Base-by-base conservation (phyloP, 2,113 vertebrate species). In the Tricholaema leucomelas region DNA sequence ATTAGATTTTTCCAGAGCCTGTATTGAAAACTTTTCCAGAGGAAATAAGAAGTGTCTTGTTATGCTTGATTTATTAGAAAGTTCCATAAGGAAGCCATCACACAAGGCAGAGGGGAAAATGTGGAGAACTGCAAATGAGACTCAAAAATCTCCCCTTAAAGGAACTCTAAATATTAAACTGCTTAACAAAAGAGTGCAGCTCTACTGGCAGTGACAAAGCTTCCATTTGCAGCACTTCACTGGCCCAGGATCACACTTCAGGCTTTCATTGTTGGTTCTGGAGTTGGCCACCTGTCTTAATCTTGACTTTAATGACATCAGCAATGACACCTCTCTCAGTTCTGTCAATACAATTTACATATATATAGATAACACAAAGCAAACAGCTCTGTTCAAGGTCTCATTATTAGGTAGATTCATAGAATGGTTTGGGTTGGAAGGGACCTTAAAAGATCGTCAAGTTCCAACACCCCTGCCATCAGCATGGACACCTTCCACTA, bases 41-140 rank as follows among this genome's bases (percentile, higher is more conserved):
- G 81, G 81, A 93, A 96, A 70, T 91, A 88, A 94, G 38, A 90
- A 25, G 23, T 24, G 71, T 90, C 94, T 92, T 90, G 75, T 73
- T 95, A 89, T 36, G 59, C 80, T 73, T 87, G 81, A 76, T 90
- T 84, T 78, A 80, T 73, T 77, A 87, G 27, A n/a, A 74, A 90
- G 28, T 60, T 75, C 52, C 63, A 72, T 67, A 75, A 54, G 69
- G 64, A 81, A 75, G 64, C 72, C 56, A 71, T 69, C 80, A 87
- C 42, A 83, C 25, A 81, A 19, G 3, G 14, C 77, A 75, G 58
- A 91, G 50, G 12, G 42, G 48, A 59, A 72, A n/a, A 66, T 27
- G n/a, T 48, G 60, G 27, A 52, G 71, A 88, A 78, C 60, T 48
- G 88, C 44, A 93, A 61, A 50, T 0, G 7, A 90, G 74, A 48